Evolutionary conservation across 2,113 vertebrate species (phyloP).

Genomic region (Psittacula cyanocephala): DNA sequence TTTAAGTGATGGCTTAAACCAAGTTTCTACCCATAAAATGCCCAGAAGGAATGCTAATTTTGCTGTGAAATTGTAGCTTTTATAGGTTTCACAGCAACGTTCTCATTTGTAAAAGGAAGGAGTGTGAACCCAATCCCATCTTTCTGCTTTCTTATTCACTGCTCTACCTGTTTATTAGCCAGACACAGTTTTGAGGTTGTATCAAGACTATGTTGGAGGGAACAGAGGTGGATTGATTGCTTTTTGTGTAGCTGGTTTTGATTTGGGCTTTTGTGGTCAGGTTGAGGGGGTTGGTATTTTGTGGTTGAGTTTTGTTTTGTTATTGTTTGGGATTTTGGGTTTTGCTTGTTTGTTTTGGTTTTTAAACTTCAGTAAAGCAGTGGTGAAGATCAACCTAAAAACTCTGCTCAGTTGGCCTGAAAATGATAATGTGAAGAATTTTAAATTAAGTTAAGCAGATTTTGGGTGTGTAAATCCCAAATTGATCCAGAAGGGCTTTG

Average conservation of each 20-base stretch:
- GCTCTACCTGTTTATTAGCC: not conserved
- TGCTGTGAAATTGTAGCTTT: not conserved
- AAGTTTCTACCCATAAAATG: not conserved
- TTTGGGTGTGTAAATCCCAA: not conserved
- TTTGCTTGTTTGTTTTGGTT: not conserved
- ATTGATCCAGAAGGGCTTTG: not conserved
- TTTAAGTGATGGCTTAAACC: not conserved
- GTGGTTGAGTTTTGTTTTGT: not conserved
- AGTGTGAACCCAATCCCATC: accelerated
- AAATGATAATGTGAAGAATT: not conserved
- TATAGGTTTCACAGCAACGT: not conserved
- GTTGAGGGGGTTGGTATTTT: not conserved
- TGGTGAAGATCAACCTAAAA: not conserved
- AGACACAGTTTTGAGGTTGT: not conserved
- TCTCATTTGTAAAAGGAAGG: not conserved
- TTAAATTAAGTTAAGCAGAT: not conserved
- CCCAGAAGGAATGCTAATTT: not conserved
- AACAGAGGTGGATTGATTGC: accelerated
- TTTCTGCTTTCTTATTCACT: not conserved
- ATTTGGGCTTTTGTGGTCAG: accelerated
- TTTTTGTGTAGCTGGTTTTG: not conserved
- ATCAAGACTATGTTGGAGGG: not conserved
- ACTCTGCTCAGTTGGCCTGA: not conserved
- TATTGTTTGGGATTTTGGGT: not conserved
- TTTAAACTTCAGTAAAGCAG: not conserved